Evolutionary conservation across 1,140 invertebrate genomes (phyloP), one percentile per base, ranked within the genome.

Genomic region (Drosophila persimilis): DNA sequence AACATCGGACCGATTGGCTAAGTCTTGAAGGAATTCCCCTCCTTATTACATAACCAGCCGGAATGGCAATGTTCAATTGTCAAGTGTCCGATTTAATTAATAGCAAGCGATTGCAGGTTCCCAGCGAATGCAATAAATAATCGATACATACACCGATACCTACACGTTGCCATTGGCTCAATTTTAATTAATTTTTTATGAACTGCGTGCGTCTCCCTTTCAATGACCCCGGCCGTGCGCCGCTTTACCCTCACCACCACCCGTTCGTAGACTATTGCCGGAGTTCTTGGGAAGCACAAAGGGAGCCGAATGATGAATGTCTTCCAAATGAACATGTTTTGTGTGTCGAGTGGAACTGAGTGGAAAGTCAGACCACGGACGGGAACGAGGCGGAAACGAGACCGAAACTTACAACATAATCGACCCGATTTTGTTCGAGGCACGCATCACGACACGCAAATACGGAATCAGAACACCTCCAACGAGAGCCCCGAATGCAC

Each of bases 161-260:
- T 6, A 17, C n/a, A 26, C 17, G 48, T 29, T 64, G 76, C 62
- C 63, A 3, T 73, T 84, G 83, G 64, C 66, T 80, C 63, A 57
- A 77, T 67, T 85, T 85, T 85, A 85, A 85, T 85, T 86, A 86
- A 86, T 86, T 86, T 86, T 86, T 85, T 86, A 85, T 85, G 64
- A 73, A 85, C 53, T 59, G 60, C 53, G 31, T 20, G 11, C 29
- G 8, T 54, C 29, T 44, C n/a, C 26, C 15, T 47, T 54, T 52
- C 57, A 44, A 45, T 9, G 9, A 9, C 8, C 31, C 31, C 31
- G 7, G 3, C 31, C 3, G 3, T 31, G 31, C 2, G 31, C 31
- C 20, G 20, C 1, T 20, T 20, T 20, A 31, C 29, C 29, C 0
- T 3, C 31, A 3, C 3, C 31, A 31, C 2, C 31, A 9, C 3